Evolutionary conservation across 2,113 vertebrate genomes (phyloP).

Genomic region (Laterallus jamaicensis): DNA sequence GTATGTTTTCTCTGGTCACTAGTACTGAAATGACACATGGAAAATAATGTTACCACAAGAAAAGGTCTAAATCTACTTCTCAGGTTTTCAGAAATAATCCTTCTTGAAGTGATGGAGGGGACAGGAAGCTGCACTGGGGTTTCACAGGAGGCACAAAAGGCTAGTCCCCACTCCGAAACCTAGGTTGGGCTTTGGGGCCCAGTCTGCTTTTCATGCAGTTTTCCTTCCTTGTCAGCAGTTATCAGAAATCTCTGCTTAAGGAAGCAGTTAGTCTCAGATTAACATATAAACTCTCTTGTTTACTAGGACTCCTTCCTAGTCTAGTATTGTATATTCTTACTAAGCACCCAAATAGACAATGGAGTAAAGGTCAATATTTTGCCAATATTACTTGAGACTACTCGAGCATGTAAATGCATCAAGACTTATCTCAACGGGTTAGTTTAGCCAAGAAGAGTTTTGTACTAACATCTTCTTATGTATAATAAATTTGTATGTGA

Average conservation of each 20-base stretch:
- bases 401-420: neutral
- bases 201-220: neutral
- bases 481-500: neutral
- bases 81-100: neutral
- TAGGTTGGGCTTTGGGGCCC: neutral
- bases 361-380: neutral
- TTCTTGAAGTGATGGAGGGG: neutral
- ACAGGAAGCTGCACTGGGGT: neutral
- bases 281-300: neutral
- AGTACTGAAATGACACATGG: neutral
- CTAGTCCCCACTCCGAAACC: fast-evolving
- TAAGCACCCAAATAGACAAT: neutral
- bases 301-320: neutral
- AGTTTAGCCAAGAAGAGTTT: neutral
- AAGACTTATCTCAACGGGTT: neutral
- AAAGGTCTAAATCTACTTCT: neutral
- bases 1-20: neutral
- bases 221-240: neutral
- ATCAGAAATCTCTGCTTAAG: neutral
- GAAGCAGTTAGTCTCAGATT: neutral
- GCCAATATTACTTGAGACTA: neutral
- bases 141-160: neutral
- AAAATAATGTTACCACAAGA: neutral
- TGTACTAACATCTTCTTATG: neutral
- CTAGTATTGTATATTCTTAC: neutral